Evolutionary conservation across 2,888 invertebrate genomes (phyloP).

Genomic region (Protonemura montana): DNA sequence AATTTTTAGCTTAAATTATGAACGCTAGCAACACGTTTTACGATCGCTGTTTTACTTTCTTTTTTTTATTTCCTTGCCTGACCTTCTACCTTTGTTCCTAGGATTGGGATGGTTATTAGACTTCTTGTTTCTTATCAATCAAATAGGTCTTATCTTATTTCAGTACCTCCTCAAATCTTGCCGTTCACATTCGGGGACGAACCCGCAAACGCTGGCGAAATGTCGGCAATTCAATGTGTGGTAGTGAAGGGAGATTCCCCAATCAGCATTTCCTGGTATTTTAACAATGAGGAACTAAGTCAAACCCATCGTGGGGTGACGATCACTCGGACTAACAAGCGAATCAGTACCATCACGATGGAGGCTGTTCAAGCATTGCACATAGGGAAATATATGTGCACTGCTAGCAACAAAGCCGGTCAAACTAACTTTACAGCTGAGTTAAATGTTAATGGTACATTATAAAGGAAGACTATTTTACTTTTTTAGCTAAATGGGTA

Average conservation of each 20-base stretch:
- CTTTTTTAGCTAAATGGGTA: background rate
- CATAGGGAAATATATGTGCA: constrained; percentile 76
- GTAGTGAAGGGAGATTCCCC: constrained; percentile 75
- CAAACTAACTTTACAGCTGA: constrained; percentile 62
- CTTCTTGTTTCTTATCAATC: background rate
- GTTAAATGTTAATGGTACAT: constrained; percentile 24
- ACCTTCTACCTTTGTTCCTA: background rate
- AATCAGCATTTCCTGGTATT: constrained; percentile 77
- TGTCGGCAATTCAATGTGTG: constrained; percentile 69
- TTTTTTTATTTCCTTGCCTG: background rate
- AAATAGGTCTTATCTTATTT: constrained; percentile 49
- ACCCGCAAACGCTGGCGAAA: constrained; percentile 70
- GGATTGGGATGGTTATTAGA: background rate
- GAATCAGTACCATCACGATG: constrained; percentile 72
- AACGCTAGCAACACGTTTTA: background rate
- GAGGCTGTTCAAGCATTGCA: constrained; percentile 70
- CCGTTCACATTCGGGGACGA: constrained; percentile 68
- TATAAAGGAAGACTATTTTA: background rate
- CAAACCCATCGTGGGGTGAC: constrained; percentile 67
- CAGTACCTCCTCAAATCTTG: constrained; percentile 70
- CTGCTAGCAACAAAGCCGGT: constrained; percentile 73
- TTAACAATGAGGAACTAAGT: constrained; percentile 67
- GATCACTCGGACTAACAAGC: constrained; percentile 70
- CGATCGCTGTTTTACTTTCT: background rate
- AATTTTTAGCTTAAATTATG: background rate